Evolutionary conservation across 2,888 invertebrate species (phyloP), one percentile per base, ranked within the genome.

Genomic region (Sinhomidia bicolor): DNA sequence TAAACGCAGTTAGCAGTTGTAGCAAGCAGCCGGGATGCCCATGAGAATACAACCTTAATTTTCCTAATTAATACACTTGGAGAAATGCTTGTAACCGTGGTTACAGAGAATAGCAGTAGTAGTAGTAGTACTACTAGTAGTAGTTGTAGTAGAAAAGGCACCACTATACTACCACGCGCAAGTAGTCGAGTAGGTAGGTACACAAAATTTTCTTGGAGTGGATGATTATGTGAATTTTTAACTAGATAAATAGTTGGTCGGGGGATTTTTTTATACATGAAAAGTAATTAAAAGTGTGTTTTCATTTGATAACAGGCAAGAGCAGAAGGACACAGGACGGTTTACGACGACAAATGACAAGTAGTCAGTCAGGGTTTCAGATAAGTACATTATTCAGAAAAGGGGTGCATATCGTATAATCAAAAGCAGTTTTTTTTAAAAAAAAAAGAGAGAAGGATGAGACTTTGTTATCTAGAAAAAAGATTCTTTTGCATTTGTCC

Each of bases 21-120:
- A n/a, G n/a, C n/a, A n/a, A n/a, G n/a, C n/a, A 65, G n/a, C 65
- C 17, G 9, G 23, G 44, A 23, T n/a, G n/a, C 71, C 44, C 71
- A 20, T 0, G 71, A 71, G 71, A 71, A 23, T 71, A 44, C 44
- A 71, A 71, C 71, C 36, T 57, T 79, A 79, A 79, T 79, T 79
- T 79, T 79, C 44, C 62, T 80, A 80, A 80, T 80, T 80, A 80
- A 80, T 62, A 62, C 54, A 20, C 17, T 2, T 65, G 10, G 20
- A 23, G 20, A 9, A 5, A 4, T 3, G n/a, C 4, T 57, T 20
- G 60, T 26, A 17, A 54, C n/a, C 23, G 10, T 10, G 7, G 47
- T 9, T 47, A 2, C 6, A 20, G 57, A 5, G 14, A n/a, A 5
- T 57, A 20, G 62, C 32, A n/a, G 65, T 4, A 17, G 32, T 14